Evolutionary conservation across 2,888 invertebrate genomes (phyloP), one percentile per base, ranked within the genome.

Genomic region (Adela reaumurella): DNA sequence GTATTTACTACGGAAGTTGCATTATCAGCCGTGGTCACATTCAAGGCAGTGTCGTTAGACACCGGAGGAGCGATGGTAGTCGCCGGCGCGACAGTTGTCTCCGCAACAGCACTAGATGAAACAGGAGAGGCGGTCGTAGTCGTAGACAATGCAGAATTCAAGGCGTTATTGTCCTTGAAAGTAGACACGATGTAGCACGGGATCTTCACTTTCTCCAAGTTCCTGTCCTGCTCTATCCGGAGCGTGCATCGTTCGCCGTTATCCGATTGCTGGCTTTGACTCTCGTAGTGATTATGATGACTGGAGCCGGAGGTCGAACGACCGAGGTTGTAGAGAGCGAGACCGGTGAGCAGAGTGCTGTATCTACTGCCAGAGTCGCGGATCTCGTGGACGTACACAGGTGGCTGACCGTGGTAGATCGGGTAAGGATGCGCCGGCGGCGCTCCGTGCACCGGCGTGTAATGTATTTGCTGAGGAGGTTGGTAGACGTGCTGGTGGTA

Each of bases 361-460:
- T 74, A 77, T 59, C 72, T 74, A 56, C 76, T 76, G 46, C 69
- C 74, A 0, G 76, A 77, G 52, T 76, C 62, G 53, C 70, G 66
- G 57, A 73, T 71, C 49, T 74, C 59, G 52, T 77, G 73, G 6
- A 77, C 74, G 55, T 74, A 74, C 18, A 61, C 68, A 2, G 76
- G 76, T 2, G 74, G 76, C 1, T 61, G 46, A 10, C 71, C 70
- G 3, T 55, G 71, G 53, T 74, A 77, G 2, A 74, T 73, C 19
- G 76, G 76, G 50, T 74, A 76, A 52, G 46, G 59, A 14, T 35
- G 35, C 16, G 61, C 48, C 10, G 70, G 59, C 1, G 63, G 54
- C 4, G 64, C 68, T 2, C 74, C 74, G 35, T 62, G 61, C 1
- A 54, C 53, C 1, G 71, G 65, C 1, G 64, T 58, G 53, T 74